Evolutionary conservation across 2,797 vertebrate genomes (phyloP).

Genomic region (Squalus acanthias): DNA sequence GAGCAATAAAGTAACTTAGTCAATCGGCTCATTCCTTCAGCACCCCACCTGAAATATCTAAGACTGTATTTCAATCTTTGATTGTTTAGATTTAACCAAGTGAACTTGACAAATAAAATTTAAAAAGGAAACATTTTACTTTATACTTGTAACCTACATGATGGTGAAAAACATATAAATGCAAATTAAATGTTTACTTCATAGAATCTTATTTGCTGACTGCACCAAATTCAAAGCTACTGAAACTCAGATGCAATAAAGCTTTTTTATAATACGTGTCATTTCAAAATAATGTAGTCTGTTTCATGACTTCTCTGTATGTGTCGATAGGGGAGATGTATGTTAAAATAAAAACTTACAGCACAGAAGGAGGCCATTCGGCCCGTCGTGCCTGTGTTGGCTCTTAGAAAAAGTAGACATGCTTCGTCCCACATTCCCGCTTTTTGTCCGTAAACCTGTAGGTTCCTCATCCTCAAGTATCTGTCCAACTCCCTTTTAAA

Average conservation of each 20-base stretch:
- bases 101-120: background rate
- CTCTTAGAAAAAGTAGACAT: too few relatives aligned
- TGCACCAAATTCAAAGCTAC: background rate
- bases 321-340: too few relatives aligned
- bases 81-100: background rate
- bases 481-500: too few relatives aligned
- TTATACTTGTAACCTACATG: background rate
- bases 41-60: background rate
- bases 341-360: too few relatives aligned
- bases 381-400: too few relatives aligned
- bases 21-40: background rate
- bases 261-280: background rate
- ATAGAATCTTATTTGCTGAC: background rate
- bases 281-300: background rate
- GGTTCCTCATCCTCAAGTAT: too few relatives aligned
- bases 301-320: background rate
- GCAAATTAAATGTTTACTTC: background rate
- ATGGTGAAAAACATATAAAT: background rate
- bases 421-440: too few relatives aligned
- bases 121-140: background rate
- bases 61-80: background rate
- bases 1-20: background rate
- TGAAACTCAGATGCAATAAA: background rate
- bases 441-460: too few relatives aligned
- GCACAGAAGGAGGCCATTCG: too few relatives aligned